phyloP scores from a whole-genome alignment of 2,113 vertebrate species.

The Myotis lucifugus region DNA sequence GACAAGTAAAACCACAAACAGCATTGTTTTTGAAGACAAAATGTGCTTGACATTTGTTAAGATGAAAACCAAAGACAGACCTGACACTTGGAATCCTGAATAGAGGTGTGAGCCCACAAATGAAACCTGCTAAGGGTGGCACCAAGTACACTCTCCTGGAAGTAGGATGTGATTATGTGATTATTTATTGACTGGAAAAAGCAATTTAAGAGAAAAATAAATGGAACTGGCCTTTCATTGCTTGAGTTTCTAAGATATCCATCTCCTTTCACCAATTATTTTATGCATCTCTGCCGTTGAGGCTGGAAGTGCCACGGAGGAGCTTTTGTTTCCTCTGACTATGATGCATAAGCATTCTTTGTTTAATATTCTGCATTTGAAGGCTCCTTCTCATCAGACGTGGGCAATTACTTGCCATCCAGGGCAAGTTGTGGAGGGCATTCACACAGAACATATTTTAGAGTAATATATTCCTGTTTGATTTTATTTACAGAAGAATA shows the following conservation, averaged over 20 bases:
- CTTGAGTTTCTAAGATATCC: constrained; percentile 48
- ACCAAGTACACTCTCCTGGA: constrained; percentile 19
- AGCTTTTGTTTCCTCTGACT: constrained; percentile 22
- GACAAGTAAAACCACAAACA: constrained; percentile 11
- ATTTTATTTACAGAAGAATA: constrained; percentile 72
- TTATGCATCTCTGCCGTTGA: background rate
- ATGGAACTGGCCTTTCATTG: constrained; percentile 57
- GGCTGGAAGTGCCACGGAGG: background rate
- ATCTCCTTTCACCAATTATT: constrained; percentile 33
- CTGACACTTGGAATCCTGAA: constrained; percentile 4
- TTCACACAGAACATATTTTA: constrained; percentile 62
- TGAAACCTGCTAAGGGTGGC: background rate
- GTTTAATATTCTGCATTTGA: constrained; percentile 41
- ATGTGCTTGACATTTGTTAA: constrained; percentile 34
- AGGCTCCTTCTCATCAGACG: constrained; percentile 1
- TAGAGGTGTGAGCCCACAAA: background rate
- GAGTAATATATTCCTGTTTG: constrained; percentile 63
- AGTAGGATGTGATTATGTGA: background rate
- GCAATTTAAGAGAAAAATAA: constrained; percentile 63
- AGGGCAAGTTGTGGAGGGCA: constrained; percentile 64
- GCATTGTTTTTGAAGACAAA: constrained; percentile 2
- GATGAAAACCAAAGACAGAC: constrained; percentile 35
- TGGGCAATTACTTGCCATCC: constrained; percentile 18
- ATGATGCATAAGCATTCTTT: background rate
- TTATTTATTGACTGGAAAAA: constrained; percentile 68